phyloP scores from a whole-genome alignment of 1,140 invertebrate species.

The Drosophila parvula region DNA sequence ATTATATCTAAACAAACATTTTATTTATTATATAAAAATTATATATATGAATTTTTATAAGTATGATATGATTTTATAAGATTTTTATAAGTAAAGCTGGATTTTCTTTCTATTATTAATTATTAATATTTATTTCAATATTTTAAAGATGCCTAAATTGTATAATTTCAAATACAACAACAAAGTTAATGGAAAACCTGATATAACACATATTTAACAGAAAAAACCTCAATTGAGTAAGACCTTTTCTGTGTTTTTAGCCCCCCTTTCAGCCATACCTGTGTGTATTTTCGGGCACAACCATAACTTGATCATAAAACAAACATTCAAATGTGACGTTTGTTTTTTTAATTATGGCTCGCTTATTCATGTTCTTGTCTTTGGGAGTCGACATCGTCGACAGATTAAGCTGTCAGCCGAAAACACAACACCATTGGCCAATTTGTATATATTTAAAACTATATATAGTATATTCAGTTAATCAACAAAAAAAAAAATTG shows the following conservation, averaged over 20 bases:
- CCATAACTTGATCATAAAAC: conserved; percentile 22
- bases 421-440: conserved; percentile 57
- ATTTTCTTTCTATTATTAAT: not conserved
- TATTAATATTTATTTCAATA: not conserved
- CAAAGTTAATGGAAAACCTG: too few relatives aligned
- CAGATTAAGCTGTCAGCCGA: conserved; percentile 74
- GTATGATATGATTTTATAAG: too few relatives aligned
- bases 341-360: conserved; percentile 73
- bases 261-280: conserved; percentile 17
- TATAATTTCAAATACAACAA: not conserved
- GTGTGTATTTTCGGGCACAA: conserved; percentile 21
- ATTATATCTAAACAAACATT: too few relatives aligned
- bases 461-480: conserved; percentile 24
- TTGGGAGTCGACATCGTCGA: conserved; percentile 25
- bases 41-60: too few relatives aligned
- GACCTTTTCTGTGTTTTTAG: not conserved
- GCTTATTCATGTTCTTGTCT: conserved; percentile 71
- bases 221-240: not conserved
- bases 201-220: not conserved
- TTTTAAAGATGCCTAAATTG: not conserved
- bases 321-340: conserved; percentile 71
- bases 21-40: too few relatives aligned
- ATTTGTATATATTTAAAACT: conserved; percentile 49
- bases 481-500: conserved; percentile 25
- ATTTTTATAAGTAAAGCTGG: not conserved